Conservation (phyloP, 2,113 vertebrate genomes). For the Muscicapa adusta region DNA sequence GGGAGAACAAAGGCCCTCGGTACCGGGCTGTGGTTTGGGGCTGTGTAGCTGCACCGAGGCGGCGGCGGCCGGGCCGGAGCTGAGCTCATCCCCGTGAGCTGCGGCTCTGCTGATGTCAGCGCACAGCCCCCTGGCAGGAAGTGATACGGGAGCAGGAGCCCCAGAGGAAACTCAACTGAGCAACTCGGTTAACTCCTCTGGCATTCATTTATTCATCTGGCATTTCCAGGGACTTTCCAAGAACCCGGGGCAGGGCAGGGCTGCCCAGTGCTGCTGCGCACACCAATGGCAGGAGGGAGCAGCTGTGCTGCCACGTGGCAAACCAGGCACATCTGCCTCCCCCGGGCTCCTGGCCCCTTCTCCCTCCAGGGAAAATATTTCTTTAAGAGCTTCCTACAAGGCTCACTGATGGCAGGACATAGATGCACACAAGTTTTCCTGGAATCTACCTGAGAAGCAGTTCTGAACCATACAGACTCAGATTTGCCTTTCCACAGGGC, state of each 20-base stretch:
- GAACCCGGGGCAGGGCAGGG: background rate
- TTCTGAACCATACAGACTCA: background rate
- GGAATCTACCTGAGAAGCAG: background rate
- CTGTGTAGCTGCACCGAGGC: background rate
- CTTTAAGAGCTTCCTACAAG: background rate
- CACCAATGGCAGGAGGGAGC: background rate
- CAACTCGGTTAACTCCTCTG: constrained; percentile 17
- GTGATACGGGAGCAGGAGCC: constrained; percentile 9
- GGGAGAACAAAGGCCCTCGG: background rate
- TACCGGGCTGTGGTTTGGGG: constrained; percentile 18
- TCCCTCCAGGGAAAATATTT: background rate
- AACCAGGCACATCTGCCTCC: background rate
- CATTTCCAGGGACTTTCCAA: constrained; percentile 49
- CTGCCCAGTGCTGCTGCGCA: background rate
- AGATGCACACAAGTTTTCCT: background rate
- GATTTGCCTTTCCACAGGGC: background rate
- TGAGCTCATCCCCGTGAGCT: constrained; percentile 11
- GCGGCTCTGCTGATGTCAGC: constrained; percentile 46
- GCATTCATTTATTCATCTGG: background rate
- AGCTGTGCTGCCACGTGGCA: background rate
- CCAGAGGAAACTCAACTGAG: constrained; percentile 6
- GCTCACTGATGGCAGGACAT: background rate
- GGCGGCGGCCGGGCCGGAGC: background rate
- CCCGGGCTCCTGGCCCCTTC: background rate
- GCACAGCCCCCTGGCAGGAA: background rate